Evolutionary conservation across 2,888 invertebrate species (phyloP).

Genomic region (Nomada fucata): DNA sequence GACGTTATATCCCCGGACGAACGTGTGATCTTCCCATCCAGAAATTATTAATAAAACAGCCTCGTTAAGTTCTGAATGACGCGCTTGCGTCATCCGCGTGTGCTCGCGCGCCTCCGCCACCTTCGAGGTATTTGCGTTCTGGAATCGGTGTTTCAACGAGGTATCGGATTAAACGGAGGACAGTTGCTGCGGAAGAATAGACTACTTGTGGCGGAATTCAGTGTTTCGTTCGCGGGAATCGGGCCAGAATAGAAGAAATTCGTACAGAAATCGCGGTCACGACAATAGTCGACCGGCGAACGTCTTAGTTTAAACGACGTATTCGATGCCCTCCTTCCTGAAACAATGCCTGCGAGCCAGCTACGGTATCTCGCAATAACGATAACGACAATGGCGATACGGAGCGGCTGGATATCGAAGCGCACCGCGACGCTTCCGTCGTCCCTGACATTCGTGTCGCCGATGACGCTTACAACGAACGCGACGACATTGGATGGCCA

Average conservation of each 20-base stretch:
- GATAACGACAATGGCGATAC: slow-evolving; percentile 18
- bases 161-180: not conserved
- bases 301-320: slow-evolving; percentile 6
- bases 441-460: not conserved
- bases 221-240: slow-evolving; percentile 4
- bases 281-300: slow-evolving; percentile 38
- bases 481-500: not conserved
- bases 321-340: slow-evolving; percentile 29
- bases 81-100: not conserved
- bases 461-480: not conserved
- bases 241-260: slow-evolving; percentile 28
- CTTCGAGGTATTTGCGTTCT: not conserved
- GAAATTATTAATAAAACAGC: slow-evolving; percentile 29
- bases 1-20: slow-evolving; percentile 45
- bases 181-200: slow-evolving; percentile 17
- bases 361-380: slow-evolving; percentile 26
- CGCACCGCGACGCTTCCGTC: slow-evolving; percentile 25
- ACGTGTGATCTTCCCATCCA: not conserved
- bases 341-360: slow-evolving; percentile 42
- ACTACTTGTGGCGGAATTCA: slow-evolving; percentile 23
- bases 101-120: not conserved
- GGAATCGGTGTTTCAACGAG: too few species aligned
- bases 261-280: not conserved
- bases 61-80: slow-evolving; percentile 28
- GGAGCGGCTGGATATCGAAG: slow-evolving; percentile 22